These are phyloP conservation scores for Scelioninae gen. 1 DNA, from an alignment of 2,888 invertebrate species.

Conservation along the genomic window DNA sequence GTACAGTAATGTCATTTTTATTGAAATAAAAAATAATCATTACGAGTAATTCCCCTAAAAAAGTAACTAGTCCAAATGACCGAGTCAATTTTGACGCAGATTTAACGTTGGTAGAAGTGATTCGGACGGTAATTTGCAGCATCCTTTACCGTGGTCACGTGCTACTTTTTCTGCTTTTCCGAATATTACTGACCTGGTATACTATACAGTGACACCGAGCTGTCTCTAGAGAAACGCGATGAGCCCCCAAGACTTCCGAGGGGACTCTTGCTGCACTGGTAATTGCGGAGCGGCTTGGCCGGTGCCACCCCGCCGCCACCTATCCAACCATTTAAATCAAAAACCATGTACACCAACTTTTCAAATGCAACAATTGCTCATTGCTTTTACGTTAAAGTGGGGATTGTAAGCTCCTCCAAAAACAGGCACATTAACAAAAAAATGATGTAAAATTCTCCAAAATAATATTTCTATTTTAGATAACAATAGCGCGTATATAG, in stretches of 20 bases:
- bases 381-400: no score
- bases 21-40: background rate
- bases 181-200: slow-evolving; percentile 86
- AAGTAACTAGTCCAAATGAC: background rate
- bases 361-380: background rate
- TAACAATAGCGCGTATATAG: no score
- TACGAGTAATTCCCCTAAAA: background rate
- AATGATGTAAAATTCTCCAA: no score
- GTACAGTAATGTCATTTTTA: background rate
- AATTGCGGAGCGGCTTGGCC: slow-evolving; percentile 87
- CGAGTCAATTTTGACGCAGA: slow-evolving; percentile 23
- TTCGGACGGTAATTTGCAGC: background rate
- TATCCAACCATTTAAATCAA: slow-evolving; percentile 81
- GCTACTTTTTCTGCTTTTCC: slow-evolving; percentile 70
- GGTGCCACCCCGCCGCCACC: slow-evolving; percentile 85
- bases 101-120: slow-evolving; percentile 40
- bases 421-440: no score
- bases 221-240: slow-evolving; percentile 83
- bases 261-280: slow-evolving; percentile 85
- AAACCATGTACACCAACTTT: slow-evolving; percentile 74
- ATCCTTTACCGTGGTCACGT: slow-evolving; percentile 7
- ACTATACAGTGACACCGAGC: slow-evolving; percentile 85
- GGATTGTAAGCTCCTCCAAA: no score
- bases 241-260: slow-evolving; percentile 83
- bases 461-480: no score